Base-by-base conservation (phyloP, 2,888 invertebrate genomes). In the Nomada ferruginata region DNA sequence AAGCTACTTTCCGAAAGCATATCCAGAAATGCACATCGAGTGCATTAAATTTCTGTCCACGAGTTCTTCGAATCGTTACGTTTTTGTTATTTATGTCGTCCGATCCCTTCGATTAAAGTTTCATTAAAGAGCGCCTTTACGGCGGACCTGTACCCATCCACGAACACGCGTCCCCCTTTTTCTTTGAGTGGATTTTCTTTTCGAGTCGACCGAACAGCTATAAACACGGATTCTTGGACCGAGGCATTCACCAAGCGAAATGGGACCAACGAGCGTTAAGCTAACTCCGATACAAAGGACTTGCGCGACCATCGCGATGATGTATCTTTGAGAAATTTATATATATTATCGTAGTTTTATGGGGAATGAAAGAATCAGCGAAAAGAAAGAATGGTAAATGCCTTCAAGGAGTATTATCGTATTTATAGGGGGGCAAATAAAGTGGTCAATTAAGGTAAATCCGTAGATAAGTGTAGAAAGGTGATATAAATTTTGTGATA, bases 1-100 rank as follows among this genome's bases (percentile, higher is more conserved):
- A 1, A 83, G 87, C 89, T 87, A 89, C 89, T 87, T 85, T 74
- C 76, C 78, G 81, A 84, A 85, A 86, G 84, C 84, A 79, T 81
- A 76, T 69, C 78, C 68, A 68, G 72, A 76, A 75, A 79, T 42
- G 71, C 73, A 59, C 60, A 61, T 50, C 57, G 70, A 73, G 69
- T 83, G 83, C 89, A 89, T 90, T 90, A 89, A 89, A 89, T 87
- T 89, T 80, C 86, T 86, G 82, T 87, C 84, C 61, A 60, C 70
- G 76, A 81, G 73, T 80, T 36, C 71, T 77, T 65, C 65, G 44
- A 69, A 42, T 57, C 76, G 79, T 74, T 76, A 59, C 71, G 59
- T 53, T 77, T 64, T 47, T 57, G 61, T 72, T 76, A 76, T 76
- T 78, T 68, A 72, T 69, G 61, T 57, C 42, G 7, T 47, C 70